A percentile compares a stretch with the other conserved stretches of the same genome.
These are phyloP conservation scores for Alexandromys fortis DNA, from an alignment of 2,113 vertebrate genomes.

Conservation along the genomic window DNA sequence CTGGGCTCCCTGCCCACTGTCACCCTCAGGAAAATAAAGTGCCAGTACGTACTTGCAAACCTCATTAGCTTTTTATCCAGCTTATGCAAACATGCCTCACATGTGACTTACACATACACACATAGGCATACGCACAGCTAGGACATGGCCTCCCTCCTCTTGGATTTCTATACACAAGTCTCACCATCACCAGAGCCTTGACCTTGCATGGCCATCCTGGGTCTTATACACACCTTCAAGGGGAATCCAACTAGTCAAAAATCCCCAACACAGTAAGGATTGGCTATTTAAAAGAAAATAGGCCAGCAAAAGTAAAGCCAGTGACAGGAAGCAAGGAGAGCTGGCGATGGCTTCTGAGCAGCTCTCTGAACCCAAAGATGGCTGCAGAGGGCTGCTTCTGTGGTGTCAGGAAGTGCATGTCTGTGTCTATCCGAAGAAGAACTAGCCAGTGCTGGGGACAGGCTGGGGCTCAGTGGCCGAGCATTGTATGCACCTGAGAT, in stretches of 20 bases:
- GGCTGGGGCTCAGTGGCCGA: background rate
- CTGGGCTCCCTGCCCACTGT: background rate
- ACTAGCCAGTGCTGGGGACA: background rate
- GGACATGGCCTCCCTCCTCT: background rate
- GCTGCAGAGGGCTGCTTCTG: background rate
- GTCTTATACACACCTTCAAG: background rate
- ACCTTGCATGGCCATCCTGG: background rate
- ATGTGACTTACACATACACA: background rate
- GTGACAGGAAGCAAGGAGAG: background rate
- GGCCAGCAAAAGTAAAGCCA: rapidly evolving
- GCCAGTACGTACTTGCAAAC: background rate
- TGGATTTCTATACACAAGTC: background rate
- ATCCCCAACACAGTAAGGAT: background rate
- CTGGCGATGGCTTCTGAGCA: background rate
- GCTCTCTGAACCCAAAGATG: background rate
- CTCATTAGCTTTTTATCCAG: background rate
- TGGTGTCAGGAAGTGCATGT: background rate
- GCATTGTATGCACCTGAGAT: background rate
- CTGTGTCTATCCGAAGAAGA: background rate
- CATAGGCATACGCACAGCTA: background rate
- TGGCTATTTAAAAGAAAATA: background rate
- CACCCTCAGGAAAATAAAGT: background rate
- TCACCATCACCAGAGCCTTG: background rate
- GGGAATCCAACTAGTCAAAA: background rate
- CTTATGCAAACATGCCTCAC: background rate